Conservation (phyloP, 2,113 vertebrate species). For the Vicugna pacos region DNA sequence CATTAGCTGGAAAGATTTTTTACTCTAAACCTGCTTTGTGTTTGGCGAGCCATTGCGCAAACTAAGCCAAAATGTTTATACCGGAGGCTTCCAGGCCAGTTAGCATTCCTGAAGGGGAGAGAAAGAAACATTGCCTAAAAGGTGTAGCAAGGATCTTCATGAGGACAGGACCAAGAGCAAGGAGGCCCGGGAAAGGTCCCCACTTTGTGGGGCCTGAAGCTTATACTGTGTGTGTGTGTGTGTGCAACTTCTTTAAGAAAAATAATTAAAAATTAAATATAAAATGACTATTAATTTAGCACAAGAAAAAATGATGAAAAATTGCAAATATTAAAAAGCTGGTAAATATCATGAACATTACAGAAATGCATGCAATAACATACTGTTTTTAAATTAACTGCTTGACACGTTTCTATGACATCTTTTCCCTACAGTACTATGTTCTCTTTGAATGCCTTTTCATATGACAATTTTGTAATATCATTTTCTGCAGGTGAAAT, state of each 20-base stretch:
- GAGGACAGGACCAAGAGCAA: background rate
- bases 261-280: background rate
- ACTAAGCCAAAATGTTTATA: background rate
- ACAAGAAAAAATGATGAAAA: constrained; percentile 15
- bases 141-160: background rate
- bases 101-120: background rate
- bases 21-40: background rate
- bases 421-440: background rate
- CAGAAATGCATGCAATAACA: background rate
- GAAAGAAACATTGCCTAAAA: background rate
- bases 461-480: background rate
- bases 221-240: background rate
- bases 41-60: background rate
- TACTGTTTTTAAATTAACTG: background rate
- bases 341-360: background rate
- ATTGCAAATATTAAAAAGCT: background rate
- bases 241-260: background rate
- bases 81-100: background rate
- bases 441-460: background rate
- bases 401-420: background rate
- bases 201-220: background rate
- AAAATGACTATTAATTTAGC: background rate
- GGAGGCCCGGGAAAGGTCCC: background rate
- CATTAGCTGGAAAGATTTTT: background rate
- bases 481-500: background rate